phyloP scores from a whole-genome alignment of 2,797 vertebrate genomes.

The Lophius americanus region DNA sequence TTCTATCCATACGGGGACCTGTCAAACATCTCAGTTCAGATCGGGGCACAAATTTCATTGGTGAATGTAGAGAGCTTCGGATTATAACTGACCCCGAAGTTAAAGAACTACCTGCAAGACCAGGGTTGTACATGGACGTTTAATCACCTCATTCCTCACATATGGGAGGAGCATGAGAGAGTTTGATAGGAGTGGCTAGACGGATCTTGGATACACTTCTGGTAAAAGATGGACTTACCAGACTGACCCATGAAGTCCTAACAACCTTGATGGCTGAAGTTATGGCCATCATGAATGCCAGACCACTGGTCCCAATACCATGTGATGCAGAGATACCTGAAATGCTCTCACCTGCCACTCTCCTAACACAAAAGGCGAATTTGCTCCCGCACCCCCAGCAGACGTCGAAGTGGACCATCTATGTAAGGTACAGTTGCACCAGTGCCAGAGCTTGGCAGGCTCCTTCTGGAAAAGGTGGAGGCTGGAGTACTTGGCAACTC shows the following conservation, averaged over 20 bases:
- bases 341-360: slow-evolving; percentile 6
- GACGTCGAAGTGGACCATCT: too few relatives aligned
- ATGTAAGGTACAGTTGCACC: too few relatives aligned
- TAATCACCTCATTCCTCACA: slow-evolving; percentile 1
- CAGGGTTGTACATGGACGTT: neutral
- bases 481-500: neutral
- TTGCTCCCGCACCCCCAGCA: too few relatives aligned
- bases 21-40: too few relatives aligned
- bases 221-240: neutral
- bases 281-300: neutral
- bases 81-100: neutral
- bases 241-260: neutral
- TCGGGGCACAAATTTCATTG: too few relatives aligned
- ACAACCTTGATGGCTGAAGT: neutral
- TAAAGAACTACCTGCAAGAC: too few relatives aligned
- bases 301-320: neutral
- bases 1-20: too few relatives aligned
- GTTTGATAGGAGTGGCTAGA: neutral
- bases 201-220: slow-evolving; percentile 6
- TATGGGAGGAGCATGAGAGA: slow-evolving; percentile 2
- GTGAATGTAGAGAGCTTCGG: slow-evolving; percentile 7
- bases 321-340: neutral
- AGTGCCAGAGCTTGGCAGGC: neutral
- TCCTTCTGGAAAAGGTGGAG: slow-evolving; percentile 3
- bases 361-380: slow-evolving; percentile 5